Evolutionary conservation across 2,888 invertebrate species (phyloP), one percentile per base, ranked within the genome.

Genomic region (Aradus depressus): DNA sequence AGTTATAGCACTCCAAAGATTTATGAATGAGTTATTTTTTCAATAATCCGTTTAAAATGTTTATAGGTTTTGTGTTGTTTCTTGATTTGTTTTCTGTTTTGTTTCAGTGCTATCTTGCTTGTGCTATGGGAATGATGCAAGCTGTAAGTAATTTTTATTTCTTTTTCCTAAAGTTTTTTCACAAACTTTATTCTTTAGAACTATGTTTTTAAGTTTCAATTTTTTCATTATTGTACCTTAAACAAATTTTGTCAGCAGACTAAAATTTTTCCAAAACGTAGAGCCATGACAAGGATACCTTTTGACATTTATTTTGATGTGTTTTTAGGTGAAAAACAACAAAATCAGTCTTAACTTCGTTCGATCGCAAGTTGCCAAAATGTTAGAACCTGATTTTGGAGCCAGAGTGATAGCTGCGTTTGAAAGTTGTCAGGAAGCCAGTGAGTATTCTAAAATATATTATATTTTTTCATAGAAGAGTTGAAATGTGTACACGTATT

Each of bases 61-160:
- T n/a, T n/a, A n/a, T n/a, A n/a, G n/a, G n/a, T n/a, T n/a, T n/a
- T n/a, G n/a, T n/a, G n/a, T n/a, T 19, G 21, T 25, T 34, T 1
- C 8, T 18, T 18, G 18, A 4, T 25, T 50, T 49, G 4, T 16
- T 43, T 42, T 43, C 45, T 51, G n/a, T 41, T 43, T 53, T 18
- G n/a, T 54, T 65, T 3, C 56, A 74, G 65, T 76, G 77, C 55
- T 77, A 75, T 55, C 66, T 73, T 47, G 68, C 69, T 55, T 76
- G 77, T 57, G 53, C 72, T 6, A 48, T 75, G 52, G 68, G 68
- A 55, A 70, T 70, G 68, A 71, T 73, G 64, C 75, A 75, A 65
- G 61, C 71, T 59, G 76, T 76, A 64, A 65, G 65, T 62, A 45
- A 4, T 19, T 19, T 25, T 32, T 47, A 32, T 18, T 14, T 3